A percentile compares a stretch with the other conserved stretches of the same genome.
phyloP scores from a whole-genome alignment of 2,888 invertebrate genomes.

The Drosophila yooni region DNA sequence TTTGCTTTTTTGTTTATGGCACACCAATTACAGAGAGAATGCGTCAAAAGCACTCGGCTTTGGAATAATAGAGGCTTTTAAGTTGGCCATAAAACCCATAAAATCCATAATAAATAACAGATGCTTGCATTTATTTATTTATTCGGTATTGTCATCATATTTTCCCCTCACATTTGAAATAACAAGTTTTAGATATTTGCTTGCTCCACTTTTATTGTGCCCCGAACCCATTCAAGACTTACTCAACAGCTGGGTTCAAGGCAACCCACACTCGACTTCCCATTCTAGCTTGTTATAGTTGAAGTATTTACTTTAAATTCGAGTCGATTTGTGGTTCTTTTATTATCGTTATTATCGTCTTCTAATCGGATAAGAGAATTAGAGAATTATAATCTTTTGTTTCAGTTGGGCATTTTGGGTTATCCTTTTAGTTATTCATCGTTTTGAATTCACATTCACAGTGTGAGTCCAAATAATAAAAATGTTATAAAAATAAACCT shows the following conservation, averaged over 20 bases:
- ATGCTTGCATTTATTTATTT: constrained; percentile 6
- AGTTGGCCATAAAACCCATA: constrained; percentile 27
- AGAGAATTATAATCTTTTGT: constrained; percentile 1
- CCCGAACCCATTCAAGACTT: not conserved
- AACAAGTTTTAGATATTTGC: constrained; percentile 4
- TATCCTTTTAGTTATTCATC: constrained; percentile 49
- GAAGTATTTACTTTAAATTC: not conserved
- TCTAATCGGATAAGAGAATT: not conserved
- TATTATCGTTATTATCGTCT: not conserved
- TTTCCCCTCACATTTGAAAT: not conserved
- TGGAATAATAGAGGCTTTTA: constrained; percentile 3
- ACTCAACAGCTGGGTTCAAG: not conserved
- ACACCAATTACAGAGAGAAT: constrained; percentile 65
- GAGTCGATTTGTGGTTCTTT: not conserved
- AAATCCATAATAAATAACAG: constrained; percentile 54
- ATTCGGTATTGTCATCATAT: not conserved
- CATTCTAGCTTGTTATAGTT: not conserved
- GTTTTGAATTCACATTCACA: constrained; percentile 21
- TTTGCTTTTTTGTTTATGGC: constrained; percentile 60
- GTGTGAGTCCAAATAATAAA: constrained; percentile 13
- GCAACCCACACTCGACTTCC: not conserved
- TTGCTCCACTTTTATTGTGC: not conserved
- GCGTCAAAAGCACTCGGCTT: constrained; percentile 48
- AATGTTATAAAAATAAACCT: constrained; percentile 27
- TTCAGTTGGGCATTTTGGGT: constrained; percentile 6